Evolutionary conservation across 2,797 vertebrate genomes (phyloP), one percentile per base, ranked within the genome.

Genomic region (Cuniculus paca): DNA sequence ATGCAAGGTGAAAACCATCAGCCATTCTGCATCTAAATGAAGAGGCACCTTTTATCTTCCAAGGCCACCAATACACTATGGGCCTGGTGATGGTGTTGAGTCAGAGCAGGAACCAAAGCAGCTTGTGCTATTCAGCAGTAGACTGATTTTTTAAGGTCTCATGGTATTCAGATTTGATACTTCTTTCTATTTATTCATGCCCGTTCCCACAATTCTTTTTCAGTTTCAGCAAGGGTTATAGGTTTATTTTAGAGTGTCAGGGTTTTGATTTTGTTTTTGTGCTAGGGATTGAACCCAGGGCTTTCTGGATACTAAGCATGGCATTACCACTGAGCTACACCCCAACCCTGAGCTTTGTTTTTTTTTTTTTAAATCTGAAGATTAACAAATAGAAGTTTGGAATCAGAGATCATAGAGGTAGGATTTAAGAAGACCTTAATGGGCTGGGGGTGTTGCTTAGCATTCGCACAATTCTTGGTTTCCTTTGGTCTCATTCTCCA

Each of bases 41-140:
- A 50, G 84, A 90, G 56, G 34, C 9, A 36, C 2, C 9, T 90
- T 94, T 61, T 79, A 90, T 95, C 75, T 86, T 84, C 65, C 28
- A 65, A 54, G 88, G 65, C 24, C 31, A 68, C 28, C 22, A 39
- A 50, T 2, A 70, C n/a, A 56, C 39, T 20, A 14, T 6, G 39
- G 58, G 24, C 31, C 8, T 45, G 12, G 3, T 20, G 19, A 22
- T 14, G 28, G 74, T 8, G 20, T 6, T 13, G 39, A 58, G 6
- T 90, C 77, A 74, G 36, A 74, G 54, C 11, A 70, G 17, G 26
- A 80, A 72, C 42, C 8, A 72, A 26, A 93, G 70, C 84, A 75
- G 45, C 6, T 60, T 45, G 26, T 8, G 48, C 50, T 54, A n/a
- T 19, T 34, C 31, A 92, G 28, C 89, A 77, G 50, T 10, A 83